phyloP scores from a whole-genome alignment of 2,888 invertebrate species.

The Drosophila mettleri region DNA sequence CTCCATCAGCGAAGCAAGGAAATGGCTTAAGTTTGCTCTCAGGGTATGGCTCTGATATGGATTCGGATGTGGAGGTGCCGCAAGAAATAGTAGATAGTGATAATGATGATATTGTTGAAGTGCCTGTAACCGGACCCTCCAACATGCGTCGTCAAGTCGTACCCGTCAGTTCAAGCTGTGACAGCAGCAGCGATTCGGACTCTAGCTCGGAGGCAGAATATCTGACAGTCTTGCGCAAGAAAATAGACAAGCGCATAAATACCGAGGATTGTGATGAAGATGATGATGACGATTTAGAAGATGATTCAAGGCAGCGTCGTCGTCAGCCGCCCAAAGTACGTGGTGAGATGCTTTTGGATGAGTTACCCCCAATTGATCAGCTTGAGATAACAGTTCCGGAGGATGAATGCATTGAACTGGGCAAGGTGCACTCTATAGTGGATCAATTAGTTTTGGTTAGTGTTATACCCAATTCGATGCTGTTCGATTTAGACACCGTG shows the following conservation, averaged over 20 bases:
- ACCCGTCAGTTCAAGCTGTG: constrained; percentile 71
- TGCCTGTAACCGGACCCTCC: constrained; percentile 46
- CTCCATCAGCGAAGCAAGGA: background rate
- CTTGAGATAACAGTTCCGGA: constrained; percentile 91
- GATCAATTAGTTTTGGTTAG: constrained; percentile 91
- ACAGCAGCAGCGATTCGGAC: constrained; percentile 62
- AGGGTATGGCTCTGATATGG: constrained; percentile 75
- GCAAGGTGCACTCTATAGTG: constrained; percentile 89
- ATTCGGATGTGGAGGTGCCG: constrained; percentile 47
- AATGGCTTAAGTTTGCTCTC: constrained; percentile 78
- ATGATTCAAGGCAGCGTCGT: constrained; percentile 47
- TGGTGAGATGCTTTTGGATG: constrained; percentile 86
- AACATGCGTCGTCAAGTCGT: constrained; percentile 63
- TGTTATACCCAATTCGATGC: constrained; percentile 89
- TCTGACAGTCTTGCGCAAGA: constrained; percentile 69
- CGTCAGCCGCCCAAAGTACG: constrained; percentile 79
- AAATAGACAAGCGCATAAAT: constrained; percentile 74
- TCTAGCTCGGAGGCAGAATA: constrained; percentile 74
- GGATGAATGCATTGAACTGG: constrained; percentile 90
- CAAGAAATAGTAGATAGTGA: constrained; percentile 41
- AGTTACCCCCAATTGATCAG: constrained; percentile 93
- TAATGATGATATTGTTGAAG: constrained; percentile 73
- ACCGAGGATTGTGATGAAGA: constrained; percentile 74
- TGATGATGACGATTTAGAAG: constrained; percentile 66
- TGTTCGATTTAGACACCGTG: constrained; percentile 94